phyloP scores from a whole-genome alignment of 2,888 invertebrate genomes.

The Biston betularia region DNA sequence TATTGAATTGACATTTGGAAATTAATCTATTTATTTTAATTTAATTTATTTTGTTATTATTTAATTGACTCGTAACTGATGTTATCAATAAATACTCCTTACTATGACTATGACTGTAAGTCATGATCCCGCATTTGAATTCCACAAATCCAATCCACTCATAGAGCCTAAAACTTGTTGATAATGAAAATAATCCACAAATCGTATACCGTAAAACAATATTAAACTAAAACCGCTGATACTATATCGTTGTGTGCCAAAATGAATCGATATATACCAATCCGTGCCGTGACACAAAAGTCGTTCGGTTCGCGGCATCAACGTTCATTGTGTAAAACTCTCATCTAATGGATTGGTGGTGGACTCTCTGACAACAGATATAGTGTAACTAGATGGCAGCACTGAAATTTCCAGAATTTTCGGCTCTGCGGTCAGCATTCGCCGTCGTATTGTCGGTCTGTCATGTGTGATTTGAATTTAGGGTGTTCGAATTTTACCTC shows the following conservation, averaged over 20 bases:
- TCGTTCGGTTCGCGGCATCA: constrained; percentile 55
- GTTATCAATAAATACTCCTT: too few relatives aligned
- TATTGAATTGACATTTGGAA: too few relatives aligned
- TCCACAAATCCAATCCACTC: constrained; percentile 16
- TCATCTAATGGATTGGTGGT: constrained; percentile 81
- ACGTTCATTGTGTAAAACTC: constrained; percentile 73
- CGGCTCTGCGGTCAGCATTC: constrained; percentile 35
- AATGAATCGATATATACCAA: constrained; percentile 21
- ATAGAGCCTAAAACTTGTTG: constrained; percentile 15
- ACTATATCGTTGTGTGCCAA: not conserved
- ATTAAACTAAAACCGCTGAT: constrained; percentile 35
- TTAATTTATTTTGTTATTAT: too few relatives aligned
- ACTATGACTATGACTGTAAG: too few relatives aligned
- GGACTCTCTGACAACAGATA: constrained; percentile 40
- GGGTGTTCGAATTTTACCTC: constrained; percentile 35
- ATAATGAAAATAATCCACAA: constrained; percentile 36
- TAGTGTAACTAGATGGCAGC: constrained; percentile 31
- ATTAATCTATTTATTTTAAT: too few relatives aligned
- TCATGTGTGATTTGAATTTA: constrained; percentile 37
- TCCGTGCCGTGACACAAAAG: constrained; percentile 42
- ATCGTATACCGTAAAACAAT: constrained; percentile 39
- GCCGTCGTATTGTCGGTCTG: constrained; percentile 35
- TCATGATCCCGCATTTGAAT: not conserved
- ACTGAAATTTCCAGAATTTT: constrained; percentile 28
- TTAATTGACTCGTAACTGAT: too few relatives aligned